These are phyloP conservation scores for Pangasius mekongensis DNA, from an alignment of 2,797 vertebrate species.

Conservation along the genomic window DNA sequence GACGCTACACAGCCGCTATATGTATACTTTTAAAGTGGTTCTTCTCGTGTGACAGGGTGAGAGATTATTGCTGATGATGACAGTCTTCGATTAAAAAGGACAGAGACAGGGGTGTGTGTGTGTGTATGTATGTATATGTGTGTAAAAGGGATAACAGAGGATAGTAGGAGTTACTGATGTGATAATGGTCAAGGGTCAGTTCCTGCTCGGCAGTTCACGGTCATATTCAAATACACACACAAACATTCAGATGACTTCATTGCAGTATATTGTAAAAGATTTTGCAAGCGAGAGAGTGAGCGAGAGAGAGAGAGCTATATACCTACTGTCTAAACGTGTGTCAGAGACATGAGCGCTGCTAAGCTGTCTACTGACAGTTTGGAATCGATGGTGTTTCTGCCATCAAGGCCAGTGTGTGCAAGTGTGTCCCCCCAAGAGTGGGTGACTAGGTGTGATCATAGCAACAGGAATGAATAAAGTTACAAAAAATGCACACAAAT, in stretches of 20 bases:
- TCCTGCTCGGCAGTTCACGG: conserved; percentile 6
- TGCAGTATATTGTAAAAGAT: not conserved
- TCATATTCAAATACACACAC: conserved; percentile 18
- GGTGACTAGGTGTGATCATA: not conserved
- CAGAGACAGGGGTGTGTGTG: conserved; percentile 2
- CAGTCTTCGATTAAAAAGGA: conserved; percentile 29
- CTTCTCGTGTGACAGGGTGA: conserved; percentile 23
- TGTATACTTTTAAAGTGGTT: conserved; percentile 30
- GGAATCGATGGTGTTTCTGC: not conserved
- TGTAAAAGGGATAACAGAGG: conserved; percentile 21
- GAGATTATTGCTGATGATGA: conserved; percentile 45
- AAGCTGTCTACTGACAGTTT: not conserved
- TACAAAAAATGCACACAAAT: not conserved
- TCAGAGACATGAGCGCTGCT: not conserved
- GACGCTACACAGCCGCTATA: not conserved
- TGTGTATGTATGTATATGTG: not conserved
- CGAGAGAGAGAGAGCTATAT: conserved; percentile 9
- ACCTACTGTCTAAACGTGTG: not conserved
- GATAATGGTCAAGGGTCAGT: conserved; percentile 43
- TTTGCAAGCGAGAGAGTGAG: not conserved
- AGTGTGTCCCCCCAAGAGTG: not conserved
- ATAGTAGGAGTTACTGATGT: conserved; percentile 37
- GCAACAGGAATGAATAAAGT: not conserved
- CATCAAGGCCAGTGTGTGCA: not conserved
- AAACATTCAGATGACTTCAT: not conserved